phyloP scores from a whole-genome alignment of 2,797 vertebrate species.

The Sebastes cheni region DNA sequence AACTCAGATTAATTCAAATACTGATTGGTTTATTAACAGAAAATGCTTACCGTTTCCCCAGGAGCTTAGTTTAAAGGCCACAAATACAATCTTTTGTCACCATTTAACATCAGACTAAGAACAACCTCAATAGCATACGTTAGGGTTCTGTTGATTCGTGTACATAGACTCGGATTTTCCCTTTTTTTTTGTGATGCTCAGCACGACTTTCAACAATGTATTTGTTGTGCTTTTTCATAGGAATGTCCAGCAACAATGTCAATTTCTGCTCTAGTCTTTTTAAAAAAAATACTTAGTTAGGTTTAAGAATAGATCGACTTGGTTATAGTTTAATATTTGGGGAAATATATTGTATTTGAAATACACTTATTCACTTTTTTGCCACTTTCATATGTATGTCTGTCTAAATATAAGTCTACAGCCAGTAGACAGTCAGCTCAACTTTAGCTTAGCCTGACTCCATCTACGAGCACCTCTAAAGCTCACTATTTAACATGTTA shows the following conservation, averaged over 20 bases:
- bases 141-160: neutral
- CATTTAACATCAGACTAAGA: neutral
- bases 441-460: neutral
- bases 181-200: too few species aligned
- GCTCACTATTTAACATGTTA: neutral
- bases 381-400: neutral
- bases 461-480: neutral
- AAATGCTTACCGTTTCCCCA: neutral
- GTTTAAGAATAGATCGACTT: too few species aligned
- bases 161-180: accelerated
- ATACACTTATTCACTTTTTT: neutral
- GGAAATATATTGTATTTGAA: neutral
- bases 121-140: neutral
- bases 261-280: too few species aligned
- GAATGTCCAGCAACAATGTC: too few species aligned
- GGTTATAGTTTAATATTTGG: neutral
- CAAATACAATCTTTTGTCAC: neutral
- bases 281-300: too few species aligned
- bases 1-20: conserved; percentile 8
- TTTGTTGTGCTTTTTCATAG: too few species aligned
- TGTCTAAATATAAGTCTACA: neutral
- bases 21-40: neutral
- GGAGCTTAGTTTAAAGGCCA: neutral
- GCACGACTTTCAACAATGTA: too few species aligned
- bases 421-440: neutral